Evolutionary conservation across 2,113 vertebrate species (phyloP).

Genomic region (Laterallus jamaicensis): DNA sequence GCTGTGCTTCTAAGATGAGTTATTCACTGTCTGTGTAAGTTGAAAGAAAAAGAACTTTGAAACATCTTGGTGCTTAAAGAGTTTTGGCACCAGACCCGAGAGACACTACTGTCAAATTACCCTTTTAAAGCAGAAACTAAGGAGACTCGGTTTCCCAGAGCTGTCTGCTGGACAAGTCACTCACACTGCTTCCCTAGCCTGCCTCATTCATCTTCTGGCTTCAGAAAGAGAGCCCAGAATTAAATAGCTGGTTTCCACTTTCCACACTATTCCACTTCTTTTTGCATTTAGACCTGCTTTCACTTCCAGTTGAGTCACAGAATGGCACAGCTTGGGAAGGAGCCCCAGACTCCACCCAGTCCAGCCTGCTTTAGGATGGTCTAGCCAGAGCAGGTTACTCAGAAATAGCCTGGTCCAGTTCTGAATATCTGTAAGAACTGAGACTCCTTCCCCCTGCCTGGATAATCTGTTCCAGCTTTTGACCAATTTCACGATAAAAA

Average conservation of each 20-base stretch:
- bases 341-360: background rate
- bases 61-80: background rate
- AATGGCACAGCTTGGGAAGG: background rate
- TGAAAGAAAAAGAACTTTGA: background rate
- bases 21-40: background rate
- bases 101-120: background rate
- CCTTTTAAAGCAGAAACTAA: background rate
- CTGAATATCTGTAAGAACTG: background rate
- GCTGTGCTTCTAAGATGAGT: background rate
- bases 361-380: background rate
- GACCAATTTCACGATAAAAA: background rate
- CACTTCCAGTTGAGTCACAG: background rate
- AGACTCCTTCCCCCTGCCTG: background rate
- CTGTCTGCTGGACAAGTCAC: background rate
- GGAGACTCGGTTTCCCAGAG: background rate
- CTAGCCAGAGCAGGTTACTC: background rate
- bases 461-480: background rate
- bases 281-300: background rate
- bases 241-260: background rate
- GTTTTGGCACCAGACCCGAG: background rate
- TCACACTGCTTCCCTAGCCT: background rate
- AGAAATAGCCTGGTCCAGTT: background rate
- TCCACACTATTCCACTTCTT: background rate
- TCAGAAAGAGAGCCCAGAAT: background rate
- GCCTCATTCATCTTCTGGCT: background rate